These are phyloP conservation scores for Peromyscus eremicus DNA, from an alignment of 2,797 vertebrate species.

Conservation along the genomic window DNA sequence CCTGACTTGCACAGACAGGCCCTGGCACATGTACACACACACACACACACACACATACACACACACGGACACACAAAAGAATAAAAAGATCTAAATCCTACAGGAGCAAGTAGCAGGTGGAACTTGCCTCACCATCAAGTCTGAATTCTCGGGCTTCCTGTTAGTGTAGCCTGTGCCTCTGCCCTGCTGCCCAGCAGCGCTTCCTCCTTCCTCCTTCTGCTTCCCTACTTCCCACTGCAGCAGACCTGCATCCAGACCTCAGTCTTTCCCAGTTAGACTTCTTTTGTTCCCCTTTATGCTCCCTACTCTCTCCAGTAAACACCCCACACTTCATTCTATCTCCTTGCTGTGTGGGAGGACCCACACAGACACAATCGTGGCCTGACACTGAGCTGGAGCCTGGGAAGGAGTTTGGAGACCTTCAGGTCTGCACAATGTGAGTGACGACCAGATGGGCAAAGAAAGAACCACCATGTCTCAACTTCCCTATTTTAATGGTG, in stretches of 20 bases:
- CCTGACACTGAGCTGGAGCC: not conserved
- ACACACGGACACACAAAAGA: not conserved
- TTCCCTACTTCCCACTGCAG: not conserved
- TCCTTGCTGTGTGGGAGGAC: not conserved
- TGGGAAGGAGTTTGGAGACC: not conserved
- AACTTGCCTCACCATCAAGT: not conserved
- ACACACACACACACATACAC: not conserved
- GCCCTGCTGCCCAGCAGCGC: not conserved
- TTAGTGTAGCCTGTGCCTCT: not conserved
- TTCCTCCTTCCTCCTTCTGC: not conserved
- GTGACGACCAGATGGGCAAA: not conserved
- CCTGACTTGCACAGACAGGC: not conserved
- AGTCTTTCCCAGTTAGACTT: not conserved
- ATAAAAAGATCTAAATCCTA: not conserved
- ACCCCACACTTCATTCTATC: not conserved
- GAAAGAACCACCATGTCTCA: not conserved
- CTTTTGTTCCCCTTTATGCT: not conserved
- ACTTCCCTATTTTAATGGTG: not conserved
- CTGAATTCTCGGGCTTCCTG: not conserved
- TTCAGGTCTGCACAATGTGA: not conserved
- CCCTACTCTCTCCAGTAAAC: not conserved
- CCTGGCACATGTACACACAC: not conserved
- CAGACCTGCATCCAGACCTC: not conserved
- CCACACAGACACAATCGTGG: not conserved
- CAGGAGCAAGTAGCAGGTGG: not conserved